Percentiles rank a stretch among this genome's conserved stretches.
Evolutionary conservation across 1,140 invertebrate species (phyloP).

Genomic region (Temnothorax longispinosus): DNA sequence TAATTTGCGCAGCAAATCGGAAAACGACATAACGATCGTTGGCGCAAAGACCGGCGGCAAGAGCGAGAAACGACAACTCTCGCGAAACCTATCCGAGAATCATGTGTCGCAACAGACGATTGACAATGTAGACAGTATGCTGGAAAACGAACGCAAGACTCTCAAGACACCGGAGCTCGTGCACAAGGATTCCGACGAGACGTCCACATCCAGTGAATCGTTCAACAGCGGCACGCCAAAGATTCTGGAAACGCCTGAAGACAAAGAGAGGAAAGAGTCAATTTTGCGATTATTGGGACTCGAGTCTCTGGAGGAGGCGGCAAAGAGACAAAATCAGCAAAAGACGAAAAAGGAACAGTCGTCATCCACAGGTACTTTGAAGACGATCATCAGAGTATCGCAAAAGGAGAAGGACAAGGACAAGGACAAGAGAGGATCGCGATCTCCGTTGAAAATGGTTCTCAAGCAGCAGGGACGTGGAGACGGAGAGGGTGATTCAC

Average conservation of each 20-base stretch:
- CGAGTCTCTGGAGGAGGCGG: conserved; percentile 82
- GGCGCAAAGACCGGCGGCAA: background rate
- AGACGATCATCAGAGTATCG: conserved; percentile 91
- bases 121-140: conserved; percentile 40
- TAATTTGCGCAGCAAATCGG: conserved; percentile 82
- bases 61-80: conserved; percentile 54
- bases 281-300: conserved; percentile 84
- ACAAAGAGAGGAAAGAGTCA: conserved; percentile 84
- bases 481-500: conserved; percentile 87
- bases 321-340: conserved; percentile 78
- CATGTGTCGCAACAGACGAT: conserved; percentile 58
- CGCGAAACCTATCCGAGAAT: conserved; percentile 60
- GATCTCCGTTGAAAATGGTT: conserved; percentile 92
- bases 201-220: conserved; percentile 83
- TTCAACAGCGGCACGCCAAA: conserved; percentile 79
- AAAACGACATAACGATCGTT: conserved; percentile 78
- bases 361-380: conserved; percentile 90
- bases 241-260: conserved; percentile 86
- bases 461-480: conserved; percentile 90
- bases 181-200: conserved; percentile 86
- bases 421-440: conserved; percentile 87
- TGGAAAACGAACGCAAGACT: conserved; percentile 57
- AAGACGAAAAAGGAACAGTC: conserved; percentile 80
- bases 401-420: conserved; percentile 81
- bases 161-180: conserved; percentile 80